Evolutionary conservation across 2,113 vertebrate species (phyloP), one percentile per base, ranked within the genome.

Genomic region (Urocynchramus pylzowi): DNA sequence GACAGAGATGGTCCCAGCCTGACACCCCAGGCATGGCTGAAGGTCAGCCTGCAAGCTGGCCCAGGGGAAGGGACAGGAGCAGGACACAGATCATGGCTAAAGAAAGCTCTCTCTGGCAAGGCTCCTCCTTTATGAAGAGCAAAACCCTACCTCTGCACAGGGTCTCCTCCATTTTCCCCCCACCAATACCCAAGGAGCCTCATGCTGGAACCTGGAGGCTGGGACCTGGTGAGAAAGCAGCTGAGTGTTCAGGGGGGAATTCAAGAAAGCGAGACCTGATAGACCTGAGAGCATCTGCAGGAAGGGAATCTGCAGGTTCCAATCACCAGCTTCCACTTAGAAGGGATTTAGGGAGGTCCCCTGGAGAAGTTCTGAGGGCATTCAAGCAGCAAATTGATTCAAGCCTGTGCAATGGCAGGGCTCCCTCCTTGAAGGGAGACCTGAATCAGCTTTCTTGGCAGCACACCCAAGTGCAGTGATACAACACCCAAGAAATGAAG

Each of bases 381-480:
- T 82, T 42, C 37, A 47, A 63, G 53, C 31, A 68, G 30, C 41
- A 73, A 20, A 45, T 7, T 71, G 44, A 79, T 71, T 35, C 57
- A 87, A 91, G 19, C 18, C 24, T 7, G 20, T 85, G 70, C 41
- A 61, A 13, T 14, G 37, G n/a, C 41, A 50, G 13, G 15, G 21
- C 14, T 79, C 19, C 20, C 10, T 90, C 12, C 53, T 68, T 76
- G 33, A 89, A 39, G 22, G 8, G 16, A 68, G 41, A 91, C 49
- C 41, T 85, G 82, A 95, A 65, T 64, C 49, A 88, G 63, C 49
- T 88, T 68, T 73, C 78, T 53, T 90, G 87, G 75, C 84, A 90
- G 41, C 37, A 65, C 31, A 49, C 5, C 4, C 19, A 18, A 78
- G 61, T n/a, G n/a, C n/a, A n/a, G n/a, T n/a, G n/a, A n/a, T n/a